These are phyloP conservation scores for Tetrapedia diversipes DNA, from an alignment of 2,888 invertebrate species.

Conservation along the genomic window DNA sequence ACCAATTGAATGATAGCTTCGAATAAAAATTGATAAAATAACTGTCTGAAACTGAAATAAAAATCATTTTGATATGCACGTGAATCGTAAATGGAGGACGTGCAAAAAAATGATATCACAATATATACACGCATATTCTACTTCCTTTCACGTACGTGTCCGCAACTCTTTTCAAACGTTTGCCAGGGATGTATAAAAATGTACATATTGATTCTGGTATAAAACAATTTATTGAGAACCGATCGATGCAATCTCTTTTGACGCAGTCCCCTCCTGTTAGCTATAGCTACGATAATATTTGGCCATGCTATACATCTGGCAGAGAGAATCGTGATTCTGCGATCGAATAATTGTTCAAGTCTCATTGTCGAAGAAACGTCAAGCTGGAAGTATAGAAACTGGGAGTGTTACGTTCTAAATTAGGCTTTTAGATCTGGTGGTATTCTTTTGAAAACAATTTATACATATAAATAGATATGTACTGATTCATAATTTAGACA, in stretches of 20 bases:
- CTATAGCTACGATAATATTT: background rate
- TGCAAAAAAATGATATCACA: background rate
- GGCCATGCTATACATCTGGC: background rate
- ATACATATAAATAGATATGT: background rate
- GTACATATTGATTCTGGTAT: background rate
- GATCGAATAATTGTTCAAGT: background rate
- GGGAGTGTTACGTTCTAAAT: background rate
- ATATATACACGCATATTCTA: background rate
- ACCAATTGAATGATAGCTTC: background rate
- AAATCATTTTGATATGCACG: too few relatives aligned
- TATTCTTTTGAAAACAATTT: background rate
- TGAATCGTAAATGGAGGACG: too few relatives aligned
- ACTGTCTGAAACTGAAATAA: too few relatives aligned
- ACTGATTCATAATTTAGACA: too few relatives aligned
- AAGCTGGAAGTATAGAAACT: background rate
- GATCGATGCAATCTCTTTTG: constrained; percentile 22
- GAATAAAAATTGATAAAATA: background rate
- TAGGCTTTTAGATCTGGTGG: too few relatives aligned
- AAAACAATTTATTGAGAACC: constrained; percentile 16
- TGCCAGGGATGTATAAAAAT: background rate
- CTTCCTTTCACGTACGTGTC: background rate
- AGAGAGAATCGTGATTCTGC: background rate
- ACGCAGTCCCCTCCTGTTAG: background rate
- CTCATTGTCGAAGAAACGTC: background rate
- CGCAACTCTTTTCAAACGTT: background rate